Percentiles rank a stretch among this genome's conserved stretches.
Conservation (phyloP, 2,797 vertebrate species). For the Galago senegalensis region DNA sequence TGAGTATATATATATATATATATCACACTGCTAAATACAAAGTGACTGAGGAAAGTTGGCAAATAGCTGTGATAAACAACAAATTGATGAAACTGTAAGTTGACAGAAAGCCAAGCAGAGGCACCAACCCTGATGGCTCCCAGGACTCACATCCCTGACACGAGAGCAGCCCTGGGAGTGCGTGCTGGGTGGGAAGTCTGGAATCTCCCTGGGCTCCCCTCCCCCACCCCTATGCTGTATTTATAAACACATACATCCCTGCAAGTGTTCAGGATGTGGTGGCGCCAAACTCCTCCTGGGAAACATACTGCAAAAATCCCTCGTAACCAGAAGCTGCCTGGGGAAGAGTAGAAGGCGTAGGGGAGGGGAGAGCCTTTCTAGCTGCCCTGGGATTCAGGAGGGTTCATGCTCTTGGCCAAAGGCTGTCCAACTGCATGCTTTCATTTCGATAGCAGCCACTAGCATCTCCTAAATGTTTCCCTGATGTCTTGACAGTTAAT, state of each 20-base stretch:
- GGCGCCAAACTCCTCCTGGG: not conserved
- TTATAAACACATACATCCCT: not conserved
- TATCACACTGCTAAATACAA: not conserved
- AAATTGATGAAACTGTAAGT: not conserved
- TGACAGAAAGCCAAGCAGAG: not conserved
- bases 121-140: not conserved
- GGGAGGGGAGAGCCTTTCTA: not conserved
- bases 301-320: not conserved
- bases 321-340: not conserved
- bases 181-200: rapidly evolving
- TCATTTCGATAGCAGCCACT: no score
- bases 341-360: not conserved
- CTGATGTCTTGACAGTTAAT: not conserved
- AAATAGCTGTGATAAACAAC: not conserved
- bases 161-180: not conserved
- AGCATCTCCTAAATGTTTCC: not conserved
- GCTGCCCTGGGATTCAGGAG: not conserved
- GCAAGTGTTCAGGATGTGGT: not conserved
- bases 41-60: not conserved
- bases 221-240: not conserved
- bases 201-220: rapidly evolving
- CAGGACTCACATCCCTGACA: rapidly evolving
- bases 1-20: no score
- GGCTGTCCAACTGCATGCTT: not conserved
- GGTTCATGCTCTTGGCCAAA: rapidly evolving